phyloP scores from a whole-genome alignment of 2,888 invertebrate species.

The Brachyptera putata region DNA sequence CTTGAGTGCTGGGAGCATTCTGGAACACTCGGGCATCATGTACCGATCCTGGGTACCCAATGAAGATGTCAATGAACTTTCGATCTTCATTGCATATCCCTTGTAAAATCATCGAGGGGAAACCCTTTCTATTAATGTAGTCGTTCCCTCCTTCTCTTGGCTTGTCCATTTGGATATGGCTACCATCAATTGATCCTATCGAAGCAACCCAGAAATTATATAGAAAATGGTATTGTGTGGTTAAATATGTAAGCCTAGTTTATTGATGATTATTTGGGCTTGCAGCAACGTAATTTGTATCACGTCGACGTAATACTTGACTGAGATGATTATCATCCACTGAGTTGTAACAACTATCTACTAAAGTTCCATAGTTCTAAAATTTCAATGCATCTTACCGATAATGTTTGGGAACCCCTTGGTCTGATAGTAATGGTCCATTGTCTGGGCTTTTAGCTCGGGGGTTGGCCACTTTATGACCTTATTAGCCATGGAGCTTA shows the following conservation, averaged over 20 bases:
- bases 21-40: neutral
- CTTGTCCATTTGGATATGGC: constrained; percentile 28
- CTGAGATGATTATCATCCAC: no score
- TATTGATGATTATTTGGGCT: no score
- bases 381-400: neutral
- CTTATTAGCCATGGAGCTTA: neutral
- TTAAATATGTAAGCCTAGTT: no score
- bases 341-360: no score
- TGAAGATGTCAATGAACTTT: neutral
- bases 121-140: neutral
- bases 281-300: no score
- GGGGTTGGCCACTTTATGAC: constrained; percentile 5
- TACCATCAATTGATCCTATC: constrained; percentile 28
- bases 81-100: neutral
- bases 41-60: neutral
- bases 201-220: no score
- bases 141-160: constrained; percentile 26
- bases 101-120: neutral
- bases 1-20: no score
- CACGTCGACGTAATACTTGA: no score
- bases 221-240: no score
- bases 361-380: neutral
- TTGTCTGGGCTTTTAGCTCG: neutral
- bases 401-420: constrained; percentile 20
- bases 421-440: neutral